Percentiles rank a stretch among this genome's conserved stretches.
phyloP scores from a whole-genome alignment of 2,797 vertebrate genomes.

The Peromyscus attwateri region DNA sequence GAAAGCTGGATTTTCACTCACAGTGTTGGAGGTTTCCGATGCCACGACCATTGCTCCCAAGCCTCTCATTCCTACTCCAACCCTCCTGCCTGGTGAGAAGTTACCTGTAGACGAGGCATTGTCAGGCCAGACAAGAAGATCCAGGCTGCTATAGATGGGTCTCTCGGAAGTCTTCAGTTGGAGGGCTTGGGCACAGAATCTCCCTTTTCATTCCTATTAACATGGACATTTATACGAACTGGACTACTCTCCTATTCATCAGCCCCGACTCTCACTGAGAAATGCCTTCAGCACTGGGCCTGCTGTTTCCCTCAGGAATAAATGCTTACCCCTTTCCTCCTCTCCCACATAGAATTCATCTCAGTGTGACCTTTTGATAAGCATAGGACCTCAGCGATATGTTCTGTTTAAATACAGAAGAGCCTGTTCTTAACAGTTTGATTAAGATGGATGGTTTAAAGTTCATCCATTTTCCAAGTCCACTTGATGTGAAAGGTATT shows the following conservation, averaged over 20 bases:
- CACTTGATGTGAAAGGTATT: neutral
- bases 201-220: neutral
- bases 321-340: neutral
- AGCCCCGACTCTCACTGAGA: neutral
- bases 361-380: conserved; percentile 77
- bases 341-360: conserved; percentile 56
- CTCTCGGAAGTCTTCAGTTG: neutral
- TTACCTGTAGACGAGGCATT: neutral
- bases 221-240: neutral
- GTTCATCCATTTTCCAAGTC: conserved; percentile 52
- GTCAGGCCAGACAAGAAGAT: neutral
- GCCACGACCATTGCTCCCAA: neutral
- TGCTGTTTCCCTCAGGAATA: neutral
- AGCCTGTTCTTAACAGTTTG: conserved; percentile 56
- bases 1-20: neutral
- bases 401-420: conserved; percentile 73
- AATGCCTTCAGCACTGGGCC: neutral
- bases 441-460: conserved; percentile 76
- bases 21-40: no score
- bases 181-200: neutral
- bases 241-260: neutral
- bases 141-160: neutral
- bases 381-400: conserved; percentile 62
- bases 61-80: neutral
- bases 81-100: neutral